Conservation (phyloP, 1,140 invertebrate genomes). For the Andrena cerasifolii region DNA sequence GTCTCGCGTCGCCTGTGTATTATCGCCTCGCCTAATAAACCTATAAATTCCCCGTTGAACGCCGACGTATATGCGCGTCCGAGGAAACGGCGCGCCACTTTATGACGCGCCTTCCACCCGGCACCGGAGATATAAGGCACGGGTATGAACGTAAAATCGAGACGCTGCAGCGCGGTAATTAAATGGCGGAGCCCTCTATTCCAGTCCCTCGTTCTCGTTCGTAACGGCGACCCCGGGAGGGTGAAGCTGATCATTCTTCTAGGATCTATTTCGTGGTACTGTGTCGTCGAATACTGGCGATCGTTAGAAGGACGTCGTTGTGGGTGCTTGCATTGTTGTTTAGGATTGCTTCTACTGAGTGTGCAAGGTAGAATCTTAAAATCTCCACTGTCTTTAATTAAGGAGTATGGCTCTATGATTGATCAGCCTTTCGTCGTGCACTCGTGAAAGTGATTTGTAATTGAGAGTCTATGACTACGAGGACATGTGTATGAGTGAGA, state of each 20-base stretch:
- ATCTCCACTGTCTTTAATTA: too few relatives aligned
- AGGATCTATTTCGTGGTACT: not conserved
- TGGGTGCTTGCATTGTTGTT: too few relatives aligned
- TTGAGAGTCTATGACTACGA: too few relatives aligned
- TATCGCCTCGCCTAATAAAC: slow-evolving; percentile 57
- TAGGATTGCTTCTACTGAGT: too few relatives aligned
- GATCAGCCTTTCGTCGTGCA: too few relatives aligned
- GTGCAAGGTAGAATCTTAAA: too few relatives aligned
- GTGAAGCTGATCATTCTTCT: too few relatives aligned
- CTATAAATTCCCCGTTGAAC: slow-evolving; percentile 47
- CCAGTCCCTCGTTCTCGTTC: not conserved
- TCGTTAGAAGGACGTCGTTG: too few relatives aligned
- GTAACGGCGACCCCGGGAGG: not conserved
- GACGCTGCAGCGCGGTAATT: slow-evolving; percentile 24
- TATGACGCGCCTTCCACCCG: slow-evolving; percentile 11
- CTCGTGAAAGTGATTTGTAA: too few relatives aligned
- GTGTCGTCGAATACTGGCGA: not conserved
- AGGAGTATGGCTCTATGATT: too few relatives aligned
- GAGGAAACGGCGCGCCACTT: slow-evolving; percentile 25
- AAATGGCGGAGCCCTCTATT: not conserved
- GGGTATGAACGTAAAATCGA: slow-evolving; percentile 24
- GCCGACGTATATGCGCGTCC: slow-evolving; percentile 8
- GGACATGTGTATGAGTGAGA: too few relatives aligned
- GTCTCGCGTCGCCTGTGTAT: not conserved
- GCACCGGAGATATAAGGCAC: slow-evolving; percentile 2